Evolutionary conservation across 92 coral and sea anemone species (phyloP).

Genomic region (Plumapathes pennacea): DNA sequence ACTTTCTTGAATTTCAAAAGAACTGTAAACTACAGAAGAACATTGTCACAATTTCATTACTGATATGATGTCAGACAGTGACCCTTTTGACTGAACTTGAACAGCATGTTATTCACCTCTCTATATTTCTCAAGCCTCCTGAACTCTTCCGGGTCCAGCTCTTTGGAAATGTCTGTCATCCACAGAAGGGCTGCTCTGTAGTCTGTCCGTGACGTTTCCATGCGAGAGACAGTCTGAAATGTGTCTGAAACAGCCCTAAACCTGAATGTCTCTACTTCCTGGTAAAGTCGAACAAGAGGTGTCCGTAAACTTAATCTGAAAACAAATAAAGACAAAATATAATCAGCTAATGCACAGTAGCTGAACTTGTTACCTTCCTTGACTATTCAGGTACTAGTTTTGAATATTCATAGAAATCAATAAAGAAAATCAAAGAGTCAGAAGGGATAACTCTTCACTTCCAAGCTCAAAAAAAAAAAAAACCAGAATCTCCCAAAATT

Average conservation of each 20-base stretch:
- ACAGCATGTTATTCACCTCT: slow-evolving; percentile 88
- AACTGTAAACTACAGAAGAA: too few relatives aligned
- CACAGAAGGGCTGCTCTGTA: slow-evolving; percentile 92
- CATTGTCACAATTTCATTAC: too few relatives aligned
- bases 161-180: slow-evolving; percentile 99
- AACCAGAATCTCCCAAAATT: neutral
- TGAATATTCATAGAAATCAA: too few relatives aligned
- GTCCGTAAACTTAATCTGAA: slow-evolving; percentile 83
- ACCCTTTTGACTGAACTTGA: too few relatives aligned
- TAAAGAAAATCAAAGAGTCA: too few relatives aligned
- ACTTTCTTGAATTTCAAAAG: too few relatives aligned
- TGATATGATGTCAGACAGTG: too few relatives aligned
- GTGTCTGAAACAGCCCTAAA: slow-evolving; percentile 96
- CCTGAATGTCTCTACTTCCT: slow-evolving; percentile 95
- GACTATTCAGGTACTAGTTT: too few relatives aligned
- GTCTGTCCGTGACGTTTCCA: slow-evolving; percentile 89
- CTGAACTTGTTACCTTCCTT: neutral
- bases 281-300: slow-evolving; percentile 92
- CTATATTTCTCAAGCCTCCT: slow-evolving; percentile 92
- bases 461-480: too few relatives aligned
- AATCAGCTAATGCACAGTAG: slow-evolving; percentile 43
- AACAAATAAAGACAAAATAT: slow-evolving; percentile 35
- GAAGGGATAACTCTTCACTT: too few relatives aligned
- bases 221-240: slow-evolving; percentile 78
- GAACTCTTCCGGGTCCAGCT: slow-evolving; percentile 94